A percentile compares a stretch with the other conserved stretches of the same genome.
These are phyloP conservation scores for Macrotus californicus DNA, from an alignment of 2,113 vertebrate genomes.

Conservation along the genomic window DNA sequence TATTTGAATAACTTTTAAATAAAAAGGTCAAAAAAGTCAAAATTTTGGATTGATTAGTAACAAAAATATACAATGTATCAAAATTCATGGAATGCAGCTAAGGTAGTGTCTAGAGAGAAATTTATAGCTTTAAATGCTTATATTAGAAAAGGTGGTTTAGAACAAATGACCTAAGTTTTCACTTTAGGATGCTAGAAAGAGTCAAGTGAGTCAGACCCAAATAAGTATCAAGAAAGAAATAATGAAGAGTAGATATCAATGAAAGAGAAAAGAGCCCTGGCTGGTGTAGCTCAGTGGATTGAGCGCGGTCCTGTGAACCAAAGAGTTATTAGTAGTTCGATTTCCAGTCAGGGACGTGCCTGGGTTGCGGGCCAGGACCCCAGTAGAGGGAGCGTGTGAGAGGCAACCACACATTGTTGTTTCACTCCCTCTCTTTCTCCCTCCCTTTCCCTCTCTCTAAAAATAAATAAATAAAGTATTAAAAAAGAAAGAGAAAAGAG, in stretches of 20 bases:
- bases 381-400: too few relatives aligned
- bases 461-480: too few relatives aligned
- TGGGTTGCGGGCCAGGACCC: too few relatives aligned
- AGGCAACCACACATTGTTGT: too few relatives aligned
- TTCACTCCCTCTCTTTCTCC: too few relatives aligned
- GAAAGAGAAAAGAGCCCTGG: background rate
- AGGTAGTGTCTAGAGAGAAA: too few relatives aligned
- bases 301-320: too few relatives aligned
- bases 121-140: background rate
- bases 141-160: background rate
- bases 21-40: background rate
- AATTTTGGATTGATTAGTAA: background rate
- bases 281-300: too few relatives aligned
- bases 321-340: too few relatives aligned
- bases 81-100: background rate
- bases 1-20: conserved; percentile 10
- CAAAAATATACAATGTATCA: background rate
- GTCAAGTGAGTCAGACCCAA: background rate
- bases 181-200: background rate
- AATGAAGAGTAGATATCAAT: background rate
- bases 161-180: background rate
- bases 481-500: background rate
- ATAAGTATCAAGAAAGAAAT: background rate
- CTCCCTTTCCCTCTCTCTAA: too few relatives aligned
- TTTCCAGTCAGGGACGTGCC: too few relatives aligned